Evolutionary conservation across 2,888 invertebrate species (phyloP), one percentile per base, ranked within the genome.

Genomic region (Neoitamus cyanurus): DNA sequence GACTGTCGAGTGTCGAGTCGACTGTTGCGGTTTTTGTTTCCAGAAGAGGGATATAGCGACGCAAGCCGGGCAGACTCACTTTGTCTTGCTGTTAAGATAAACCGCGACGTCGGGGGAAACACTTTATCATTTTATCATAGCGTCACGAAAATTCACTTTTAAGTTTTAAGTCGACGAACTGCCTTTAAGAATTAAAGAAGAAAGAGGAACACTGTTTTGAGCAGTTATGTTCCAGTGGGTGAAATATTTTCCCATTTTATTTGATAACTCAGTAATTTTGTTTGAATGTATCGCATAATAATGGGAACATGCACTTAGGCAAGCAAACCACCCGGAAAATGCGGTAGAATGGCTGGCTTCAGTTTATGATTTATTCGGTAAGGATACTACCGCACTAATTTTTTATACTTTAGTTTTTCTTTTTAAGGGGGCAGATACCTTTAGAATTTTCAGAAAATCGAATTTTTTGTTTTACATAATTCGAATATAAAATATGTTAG

Each of bases 61-160:
- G 13, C 11, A 37, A 68, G 20, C 9, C 15, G 25, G n/a, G 31
- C 25, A 69, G 30, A 69, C 30, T 11, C 69, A 31, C 36, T 34
- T 73, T 15, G 20, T 31, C 36, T 30, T 36, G 3, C 9, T 36
- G 30, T n/a, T 31, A 36, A 73, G 73, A 73, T 36, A 73, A 36
- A 25, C 31, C 20, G 20, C 13, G 31, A 15, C 31, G 36, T 36
- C 20, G 31, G 31, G 37, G 20, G 34, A 20, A 58, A 20, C 20
- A 58, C 7, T 58, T 42, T 58, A 58, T 58, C 58, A 58, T 34
- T 73, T 34, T 73, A 28, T 36, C 36, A 34, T 20, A 15, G 73
- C 36, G 34, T 73, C 34, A 73, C 36, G 15, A 36, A 73, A 73
- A 73, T 73, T 34, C 36, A 73, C 73, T 73, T 58, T 58, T 58